These are phyloP conservation scores for Tinea pellionella DNA, from an alignment of 2,888 invertebrate genomes.

Conservation along the genomic window DNA sequence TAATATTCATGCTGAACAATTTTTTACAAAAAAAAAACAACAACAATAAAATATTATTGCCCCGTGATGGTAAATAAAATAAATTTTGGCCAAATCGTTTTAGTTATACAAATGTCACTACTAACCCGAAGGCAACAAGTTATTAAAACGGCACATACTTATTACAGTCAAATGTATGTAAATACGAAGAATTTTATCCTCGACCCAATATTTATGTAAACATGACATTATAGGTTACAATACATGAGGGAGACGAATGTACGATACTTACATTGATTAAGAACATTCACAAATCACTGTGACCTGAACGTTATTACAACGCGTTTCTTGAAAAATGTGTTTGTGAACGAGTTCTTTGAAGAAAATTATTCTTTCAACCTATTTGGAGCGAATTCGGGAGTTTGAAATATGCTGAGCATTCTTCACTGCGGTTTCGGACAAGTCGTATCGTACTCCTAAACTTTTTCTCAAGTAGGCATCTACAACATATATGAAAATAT, in stretches of 20 bases:
- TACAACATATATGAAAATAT: background rate
- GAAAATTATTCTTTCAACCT: slow-evolving; percentile 23
- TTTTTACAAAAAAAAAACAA: no score
- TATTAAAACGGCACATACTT: no score
- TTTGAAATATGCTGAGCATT: slow-evolving; percentile 39
- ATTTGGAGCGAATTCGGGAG: slow-evolving; percentile 31
- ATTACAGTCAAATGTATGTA: no score
- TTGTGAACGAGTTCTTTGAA: slow-evolving; percentile 8
- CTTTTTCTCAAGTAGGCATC: background rate
- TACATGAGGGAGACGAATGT: background rate
- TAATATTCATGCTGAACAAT: no score
- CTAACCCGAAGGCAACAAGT: no score
- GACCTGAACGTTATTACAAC: slow-evolving; percentile 51
- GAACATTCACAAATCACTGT: slow-evolving; percentile 45
- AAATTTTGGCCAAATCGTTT: no score
- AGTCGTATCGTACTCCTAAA: background rate
- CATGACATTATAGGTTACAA: background rate
- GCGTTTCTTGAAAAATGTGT: slow-evolving; percentile 23
- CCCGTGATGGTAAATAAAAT: no score
- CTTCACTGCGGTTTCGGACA: slow-evolving; percentile 29
- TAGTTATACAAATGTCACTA: no score
- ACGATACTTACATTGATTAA: slow-evolving; percentile 28
- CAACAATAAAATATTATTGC: no score
- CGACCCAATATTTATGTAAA: no score
- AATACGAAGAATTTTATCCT: no score